Evolutionary conservation across 2,797 vertebrate species (phyloP).

Genomic region (Morus bassanus): DNA sequence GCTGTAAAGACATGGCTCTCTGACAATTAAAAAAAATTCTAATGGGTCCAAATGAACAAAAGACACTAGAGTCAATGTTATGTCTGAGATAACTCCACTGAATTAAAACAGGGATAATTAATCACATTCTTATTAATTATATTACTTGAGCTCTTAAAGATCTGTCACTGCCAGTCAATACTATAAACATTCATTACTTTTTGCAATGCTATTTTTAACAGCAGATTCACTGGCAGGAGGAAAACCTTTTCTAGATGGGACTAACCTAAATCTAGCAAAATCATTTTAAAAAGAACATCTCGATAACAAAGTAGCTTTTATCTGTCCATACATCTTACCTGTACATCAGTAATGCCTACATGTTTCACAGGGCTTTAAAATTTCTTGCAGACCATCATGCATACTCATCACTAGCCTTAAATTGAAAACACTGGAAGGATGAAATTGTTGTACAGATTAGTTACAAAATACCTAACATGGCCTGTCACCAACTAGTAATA

Average conservation of each 20-base stretch:
- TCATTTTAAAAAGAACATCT: neutral
- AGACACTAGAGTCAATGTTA: neutral
- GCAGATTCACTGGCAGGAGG: neutral
- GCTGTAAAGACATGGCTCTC: neutral
- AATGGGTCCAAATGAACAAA: neutral
- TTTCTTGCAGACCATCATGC: neutral
- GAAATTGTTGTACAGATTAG: neutral
- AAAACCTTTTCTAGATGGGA: neutral
- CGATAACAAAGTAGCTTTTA: constrained; percentile 2
- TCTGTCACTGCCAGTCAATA: neutral
- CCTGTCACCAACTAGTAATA: neutral
- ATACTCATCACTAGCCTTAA: neutral
- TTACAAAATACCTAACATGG: neutral
- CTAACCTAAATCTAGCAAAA: neutral
- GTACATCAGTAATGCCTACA: neutral
- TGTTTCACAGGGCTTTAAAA: neutral
- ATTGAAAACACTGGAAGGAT: neutral
- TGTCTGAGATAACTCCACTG: neutral
- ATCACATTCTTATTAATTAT: neutral
- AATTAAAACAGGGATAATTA: neutral
- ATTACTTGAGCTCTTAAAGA: neutral
- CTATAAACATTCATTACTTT: neutral
- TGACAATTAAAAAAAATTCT: neutral
- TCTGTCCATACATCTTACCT: neutral
- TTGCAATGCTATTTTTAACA: neutral